Base-by-base conservation (phyloP, 2,113 vertebrate genomes). In the Mellivora capensis region DNA sequence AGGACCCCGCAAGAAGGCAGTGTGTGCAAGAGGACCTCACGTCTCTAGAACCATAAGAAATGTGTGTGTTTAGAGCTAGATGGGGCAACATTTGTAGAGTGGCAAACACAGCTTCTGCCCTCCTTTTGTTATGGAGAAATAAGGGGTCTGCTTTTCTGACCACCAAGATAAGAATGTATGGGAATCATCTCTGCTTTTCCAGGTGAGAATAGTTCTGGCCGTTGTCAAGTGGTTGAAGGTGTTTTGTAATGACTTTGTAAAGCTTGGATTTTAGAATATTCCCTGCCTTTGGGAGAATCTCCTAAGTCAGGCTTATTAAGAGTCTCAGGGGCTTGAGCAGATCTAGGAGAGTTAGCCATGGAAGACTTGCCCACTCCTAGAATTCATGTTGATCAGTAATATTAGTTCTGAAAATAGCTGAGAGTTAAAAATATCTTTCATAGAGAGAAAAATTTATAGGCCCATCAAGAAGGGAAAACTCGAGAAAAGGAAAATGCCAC, bases 311-410 rank as follows among this genome's bases (percentile, higher is more conserved):
- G 27, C 61, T 96, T 96, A 93, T 79, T 95, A 93, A 93, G 49
- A 97, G 80, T 21, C 34, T 61, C 23, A 85, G 42, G 79, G 61
- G 91, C 44, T 64, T 82, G 62, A 91, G 59, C 81, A 29, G 44
- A 80, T 80, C 87, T 79, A 37, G 77, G 72, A 96, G 92, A 93
- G 21, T 94, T 71, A 96, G 80, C 93, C 13, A 12, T 62, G 67
- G 83, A 96, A 97, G 84, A 87, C 47, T 91, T 93, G 69, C 67
- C 89, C 47, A 80, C 92, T 97, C 87, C 90, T 96, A 34, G 62
- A 97, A 97, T 94, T 96, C 90, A 74, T 87, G 62, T 81, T 93
- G 87, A 94, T 98, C 84, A 69, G 90, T 94, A 96, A 97, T 87
- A 49, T 69, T 94, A 47, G 54, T 87, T 93, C 90, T 95, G 76